These are phyloP conservation scores for Ornithoptera priamus DNA, from an alignment of 2,888 invertebrate genomes.

Conservation along the genomic window DNA sequence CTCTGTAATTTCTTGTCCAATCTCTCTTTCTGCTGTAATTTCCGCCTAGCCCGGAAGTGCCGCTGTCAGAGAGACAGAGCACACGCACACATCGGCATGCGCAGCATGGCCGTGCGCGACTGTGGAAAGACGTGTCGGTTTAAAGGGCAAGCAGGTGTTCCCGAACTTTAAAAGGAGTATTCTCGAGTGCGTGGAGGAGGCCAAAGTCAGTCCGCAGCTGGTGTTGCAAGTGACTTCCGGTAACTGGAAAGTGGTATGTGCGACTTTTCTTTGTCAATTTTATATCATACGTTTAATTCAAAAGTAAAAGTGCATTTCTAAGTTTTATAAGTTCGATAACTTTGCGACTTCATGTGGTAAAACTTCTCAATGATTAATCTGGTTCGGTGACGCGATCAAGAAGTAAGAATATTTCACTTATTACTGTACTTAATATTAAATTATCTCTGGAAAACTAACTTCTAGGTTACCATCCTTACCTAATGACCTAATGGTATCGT, in stretches of 20 bases:
- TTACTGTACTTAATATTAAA: no score
- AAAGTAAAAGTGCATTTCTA: no score
- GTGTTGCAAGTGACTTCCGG: constrained; percentile 40
- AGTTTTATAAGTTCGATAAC: no score
- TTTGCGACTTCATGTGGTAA: no score
- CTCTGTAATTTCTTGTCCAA: no score
- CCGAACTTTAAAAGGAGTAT: constrained; percentile 27
- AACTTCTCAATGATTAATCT: no score
- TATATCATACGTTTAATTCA: not conserved
- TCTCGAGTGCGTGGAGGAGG: constrained; percentile 46
- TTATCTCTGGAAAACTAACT: no score
- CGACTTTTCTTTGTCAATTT: not conserved
- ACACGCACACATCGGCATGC: not conserved
- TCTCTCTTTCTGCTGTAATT: not conserved
- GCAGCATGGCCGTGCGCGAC: constrained; percentile 3
- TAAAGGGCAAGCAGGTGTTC: constrained; percentile 12
- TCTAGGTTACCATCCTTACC: no score
- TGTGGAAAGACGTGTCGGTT: constrained; percentile 14
- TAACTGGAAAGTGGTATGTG: constrained; percentile 34
- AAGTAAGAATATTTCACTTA: no score
- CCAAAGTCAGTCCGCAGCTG: constrained; percentile 39
- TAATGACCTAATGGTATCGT: no score
- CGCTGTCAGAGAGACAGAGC: not conserved
- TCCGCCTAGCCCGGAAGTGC: not conserved
- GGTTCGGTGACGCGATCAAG: no score